Evolutionary conservation across 2,113 vertebrate genomes (phyloP).

Genomic region (Polypterus bichir): DNA sequence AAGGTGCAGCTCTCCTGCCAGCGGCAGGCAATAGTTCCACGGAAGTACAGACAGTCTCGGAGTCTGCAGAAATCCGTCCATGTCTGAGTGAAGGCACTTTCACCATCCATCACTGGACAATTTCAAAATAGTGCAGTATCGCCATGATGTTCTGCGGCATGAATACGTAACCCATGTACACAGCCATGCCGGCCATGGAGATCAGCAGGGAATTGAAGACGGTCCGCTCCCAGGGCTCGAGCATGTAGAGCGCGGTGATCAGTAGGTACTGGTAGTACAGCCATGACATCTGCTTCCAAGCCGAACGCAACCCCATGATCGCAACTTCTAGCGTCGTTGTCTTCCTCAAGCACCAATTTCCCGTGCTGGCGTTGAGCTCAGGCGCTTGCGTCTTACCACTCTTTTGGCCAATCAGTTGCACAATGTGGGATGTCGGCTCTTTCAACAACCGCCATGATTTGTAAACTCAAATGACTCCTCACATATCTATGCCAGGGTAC

Average conservation of each 20-base stretch:
- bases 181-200: conserved; percentile 80
- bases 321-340: conserved; percentile 17
- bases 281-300: conserved; percentile 84
- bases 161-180: conserved; percentile 94
- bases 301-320: conserved; percentile 63
- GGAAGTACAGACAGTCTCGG: conserved; percentile 23
- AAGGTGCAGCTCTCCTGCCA: no score
- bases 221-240: conserved; percentile 90
- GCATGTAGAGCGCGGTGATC: conserved; percentile 89
- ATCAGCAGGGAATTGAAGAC: conserved; percentile 90
- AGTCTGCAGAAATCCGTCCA: conserved; percentile 18
- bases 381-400: conserved; percentile 16
- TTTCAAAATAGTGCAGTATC: conserved; percentile 91
- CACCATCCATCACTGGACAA: conserved; percentile 63
- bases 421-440: no score
- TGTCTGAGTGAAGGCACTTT: conserved; percentile 15
- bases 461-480: no score
- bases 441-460: no score
- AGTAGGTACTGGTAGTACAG: conserved; percentile 89
- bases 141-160: conserved; percentile 99
- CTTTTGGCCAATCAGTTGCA: no score
- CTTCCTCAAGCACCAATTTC: neutral
- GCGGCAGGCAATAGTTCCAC: conserved; percentile 22
- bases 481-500: no score
- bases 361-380: neutral